These are phyloP conservation scores for Strigamia transsilvanica DNA, from an alignment of 2,888 invertebrate genomes.

Conservation along the genomic window DNA sequence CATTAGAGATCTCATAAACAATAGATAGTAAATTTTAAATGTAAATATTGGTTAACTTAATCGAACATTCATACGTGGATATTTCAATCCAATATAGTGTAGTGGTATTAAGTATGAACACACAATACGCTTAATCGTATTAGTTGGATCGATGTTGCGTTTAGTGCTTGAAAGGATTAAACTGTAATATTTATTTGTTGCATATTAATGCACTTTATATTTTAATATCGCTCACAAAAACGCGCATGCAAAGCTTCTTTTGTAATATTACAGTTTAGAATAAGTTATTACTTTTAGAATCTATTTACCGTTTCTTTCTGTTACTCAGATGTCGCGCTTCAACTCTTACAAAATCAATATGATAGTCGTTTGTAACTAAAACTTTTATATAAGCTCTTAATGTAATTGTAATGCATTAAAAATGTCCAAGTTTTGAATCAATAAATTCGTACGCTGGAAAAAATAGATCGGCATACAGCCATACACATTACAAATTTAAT, in stretches of 20 bases:
- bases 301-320: not conserved
- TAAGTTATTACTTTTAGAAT: not conserved
- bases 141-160: not conserved
- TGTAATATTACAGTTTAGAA: not conserved
- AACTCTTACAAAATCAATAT: not conserved
- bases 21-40: not conserved
- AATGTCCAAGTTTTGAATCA: not conserved
- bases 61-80: not conserved
- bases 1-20: not conserved
- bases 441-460: not conserved
- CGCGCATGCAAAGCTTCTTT: not conserved
- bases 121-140: not conserved
- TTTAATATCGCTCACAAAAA: not conserved
- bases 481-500: too few species aligned
- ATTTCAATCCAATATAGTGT: slow-evolving; percentile 2
- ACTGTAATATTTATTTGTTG: not conserved
- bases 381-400: not conserved
- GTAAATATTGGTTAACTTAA: not conserved
- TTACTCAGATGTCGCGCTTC: not conserved
- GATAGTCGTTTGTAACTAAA: not conserved
- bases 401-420: not conserved
- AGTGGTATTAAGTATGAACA: not conserved
- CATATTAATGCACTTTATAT: not conserved
- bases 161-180: not conserved
- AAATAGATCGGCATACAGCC: too few species aligned